These are phyloP conservation scores for Hozukius guyotensis DNA, from an alignment of 2,797 vertebrate genomes.

Conservation along the genomic window DNA sequence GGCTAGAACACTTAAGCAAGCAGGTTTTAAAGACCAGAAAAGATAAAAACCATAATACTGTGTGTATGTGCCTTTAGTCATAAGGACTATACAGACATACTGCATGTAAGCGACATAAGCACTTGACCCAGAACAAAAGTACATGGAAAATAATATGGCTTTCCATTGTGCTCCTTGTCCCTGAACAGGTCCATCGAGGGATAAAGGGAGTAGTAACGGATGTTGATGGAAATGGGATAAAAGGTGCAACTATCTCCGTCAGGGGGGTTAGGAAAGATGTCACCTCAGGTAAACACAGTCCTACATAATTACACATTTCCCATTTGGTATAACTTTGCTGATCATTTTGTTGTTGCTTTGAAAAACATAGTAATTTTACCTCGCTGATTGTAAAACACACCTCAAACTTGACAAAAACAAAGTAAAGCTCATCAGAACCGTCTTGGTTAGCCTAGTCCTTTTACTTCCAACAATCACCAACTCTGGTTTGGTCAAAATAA, in stretches of 20 bases:
- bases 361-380: no score
- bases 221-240: constrained; percentile 88
- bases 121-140: background rate
- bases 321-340: background rate
- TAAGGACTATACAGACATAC: background rate
- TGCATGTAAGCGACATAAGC: background rate
- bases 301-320: background rate
- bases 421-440: no score
- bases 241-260: constrained; percentile 90
- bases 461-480: no score
- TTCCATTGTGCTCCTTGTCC: background rate
- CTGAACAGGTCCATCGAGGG: constrained; percentile 90
- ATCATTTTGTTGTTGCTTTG: background rate
- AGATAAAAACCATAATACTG: background rate
- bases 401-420: no score
- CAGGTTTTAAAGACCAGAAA: background rate
- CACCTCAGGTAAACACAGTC: constrained; percentile 87
- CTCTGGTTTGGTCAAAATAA: no score
- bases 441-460: fast-evolving
- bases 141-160: background rate
- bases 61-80: background rate
- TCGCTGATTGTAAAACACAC: no score
- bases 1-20: background rate
- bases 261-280: constrained; percentile 92
- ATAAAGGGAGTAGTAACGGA: constrained; percentile 94